Conservation (phyloP, 2,113 vertebrate genomes). For the Papio anubis region DNA sequence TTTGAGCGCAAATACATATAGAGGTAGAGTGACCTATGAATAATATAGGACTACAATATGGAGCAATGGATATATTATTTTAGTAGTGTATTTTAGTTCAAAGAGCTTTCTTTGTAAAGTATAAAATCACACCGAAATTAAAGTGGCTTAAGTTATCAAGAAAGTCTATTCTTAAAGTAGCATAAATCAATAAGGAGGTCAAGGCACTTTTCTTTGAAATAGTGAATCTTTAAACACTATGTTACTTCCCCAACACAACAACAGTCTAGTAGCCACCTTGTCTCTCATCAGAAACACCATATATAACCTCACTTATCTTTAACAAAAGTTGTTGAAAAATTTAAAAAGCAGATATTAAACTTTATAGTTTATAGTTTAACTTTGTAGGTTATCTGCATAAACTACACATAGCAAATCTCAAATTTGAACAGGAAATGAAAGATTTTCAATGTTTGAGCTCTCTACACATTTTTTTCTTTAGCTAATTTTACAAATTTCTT, state of each 20-base stretch:
- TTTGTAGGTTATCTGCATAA: not conserved
- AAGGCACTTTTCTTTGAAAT: not conserved
- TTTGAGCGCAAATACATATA: not conserved
- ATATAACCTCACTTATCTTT: not conserved
- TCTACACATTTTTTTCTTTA: rapidly evolving
- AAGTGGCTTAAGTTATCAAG: not conserved
- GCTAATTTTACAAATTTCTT: not conserved
- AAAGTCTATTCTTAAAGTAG: not conserved
- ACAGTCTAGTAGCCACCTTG: not conserved
- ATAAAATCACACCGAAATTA: not conserved
- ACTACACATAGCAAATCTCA: not conserved
- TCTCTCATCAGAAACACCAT: not conserved
- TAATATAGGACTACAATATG: not conserved
- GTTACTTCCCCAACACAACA: not conserved
- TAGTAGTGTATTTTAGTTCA: not conserved
- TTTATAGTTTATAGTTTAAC: not conserved
- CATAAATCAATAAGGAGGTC: not conserved
- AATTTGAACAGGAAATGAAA: not conserved
- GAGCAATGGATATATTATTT: not conserved
- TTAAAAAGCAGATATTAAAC: not conserved
- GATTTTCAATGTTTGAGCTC: not conserved
- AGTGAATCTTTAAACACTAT: not conserved
- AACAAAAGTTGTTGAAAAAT: not conserved
- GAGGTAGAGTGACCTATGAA: not conserved
- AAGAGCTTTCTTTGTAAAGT: not conserved